Conservation (phyloP, 2,113 vertebrate species). For the Tangachromis dhanisi region DNA sequence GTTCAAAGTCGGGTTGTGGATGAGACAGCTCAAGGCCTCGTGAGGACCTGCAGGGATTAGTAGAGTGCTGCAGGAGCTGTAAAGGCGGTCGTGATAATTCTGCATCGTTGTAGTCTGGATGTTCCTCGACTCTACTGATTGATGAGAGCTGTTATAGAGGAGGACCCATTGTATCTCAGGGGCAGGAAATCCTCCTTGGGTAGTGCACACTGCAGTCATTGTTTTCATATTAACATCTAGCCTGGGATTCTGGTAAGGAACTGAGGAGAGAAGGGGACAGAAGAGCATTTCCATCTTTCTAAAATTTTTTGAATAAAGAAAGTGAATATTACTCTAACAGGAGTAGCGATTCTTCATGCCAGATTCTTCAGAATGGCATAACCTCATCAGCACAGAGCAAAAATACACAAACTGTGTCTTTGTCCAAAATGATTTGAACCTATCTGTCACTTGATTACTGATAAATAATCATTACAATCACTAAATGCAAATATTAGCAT, state of each 20-base stretch:
- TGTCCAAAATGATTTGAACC: neutral
- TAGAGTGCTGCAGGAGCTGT: neutral
- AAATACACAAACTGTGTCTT: neutral
- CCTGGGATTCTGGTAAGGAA: neutral
- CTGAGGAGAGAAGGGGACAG: neutral
- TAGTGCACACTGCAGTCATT: neutral
- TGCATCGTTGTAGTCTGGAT: neutral
- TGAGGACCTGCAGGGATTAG: neutral
- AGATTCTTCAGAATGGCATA: neutral
- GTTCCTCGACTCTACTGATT: neutral
- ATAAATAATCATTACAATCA: neutral
- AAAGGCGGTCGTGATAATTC: neutral
- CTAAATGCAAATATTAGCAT: neutral
- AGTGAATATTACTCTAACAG: neutral
- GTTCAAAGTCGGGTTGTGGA: neutral
- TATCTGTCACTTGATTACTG: neutral
- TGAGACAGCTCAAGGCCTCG: neutral
- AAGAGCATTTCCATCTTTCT: neutral
- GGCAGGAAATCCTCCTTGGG: neutral
- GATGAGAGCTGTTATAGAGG: neutral
- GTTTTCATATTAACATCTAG: neutral
- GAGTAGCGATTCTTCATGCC: neutral
- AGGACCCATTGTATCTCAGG: neutral
- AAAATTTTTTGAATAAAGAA: rapidly evolving
- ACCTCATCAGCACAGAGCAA: neutral